Percentiles rank a stretch among this genome's conserved stretches.
Evolutionary conservation across 1,140 invertebrate genomes (phyloP).

Genomic region (Neuroterus valhalla): DNA sequence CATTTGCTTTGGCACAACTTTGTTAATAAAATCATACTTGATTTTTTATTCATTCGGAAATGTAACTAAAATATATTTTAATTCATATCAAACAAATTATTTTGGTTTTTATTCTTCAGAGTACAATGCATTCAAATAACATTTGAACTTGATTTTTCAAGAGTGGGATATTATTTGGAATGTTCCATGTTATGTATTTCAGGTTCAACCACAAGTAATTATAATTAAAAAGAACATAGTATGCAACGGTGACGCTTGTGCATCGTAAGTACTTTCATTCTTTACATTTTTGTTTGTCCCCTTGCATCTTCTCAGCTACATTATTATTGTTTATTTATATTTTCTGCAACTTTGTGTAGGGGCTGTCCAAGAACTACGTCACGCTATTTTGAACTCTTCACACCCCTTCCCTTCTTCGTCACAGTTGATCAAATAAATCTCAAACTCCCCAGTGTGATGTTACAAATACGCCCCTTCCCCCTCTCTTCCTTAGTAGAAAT

Average conservation of each 20-base stretch:
- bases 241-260: conserved; percentile 70
- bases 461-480: too few relatives aligned
- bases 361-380: too few relatives aligned
- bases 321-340: conserved; percentile 43
- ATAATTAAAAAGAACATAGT: conserved; percentile 70
- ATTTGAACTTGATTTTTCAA: not conserved
- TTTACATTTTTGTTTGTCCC: conserved; percentile 3
- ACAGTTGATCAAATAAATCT: too few relatives aligned
- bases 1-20: not conserved
- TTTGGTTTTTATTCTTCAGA: too few relatives aligned
- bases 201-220: conserved; percentile 74
- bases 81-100: too few relatives aligned
- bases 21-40: not conserved
- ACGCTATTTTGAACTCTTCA: too few relatives aligned
- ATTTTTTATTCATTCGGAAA: not conserved
- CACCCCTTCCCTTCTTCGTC: too few relatives aligned
- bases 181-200: conserved; percentile 73
- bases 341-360: conserved; percentile 15
- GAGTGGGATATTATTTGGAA: conserved; percentile 59
- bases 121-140: not conserved
- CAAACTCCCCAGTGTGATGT: too few relatives aligned
- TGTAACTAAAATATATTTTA: too few relatives aligned
- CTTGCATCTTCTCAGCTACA: conserved; percentile 32
- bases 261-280: conserved; percentile 72
- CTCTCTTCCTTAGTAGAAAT: too few relatives aligned